Percentiles rank a stretch among this genome's conserved stretches.
Conservation (phyloP, 2,888 invertebrate species). For the Polyommatus icarus region DNA sequence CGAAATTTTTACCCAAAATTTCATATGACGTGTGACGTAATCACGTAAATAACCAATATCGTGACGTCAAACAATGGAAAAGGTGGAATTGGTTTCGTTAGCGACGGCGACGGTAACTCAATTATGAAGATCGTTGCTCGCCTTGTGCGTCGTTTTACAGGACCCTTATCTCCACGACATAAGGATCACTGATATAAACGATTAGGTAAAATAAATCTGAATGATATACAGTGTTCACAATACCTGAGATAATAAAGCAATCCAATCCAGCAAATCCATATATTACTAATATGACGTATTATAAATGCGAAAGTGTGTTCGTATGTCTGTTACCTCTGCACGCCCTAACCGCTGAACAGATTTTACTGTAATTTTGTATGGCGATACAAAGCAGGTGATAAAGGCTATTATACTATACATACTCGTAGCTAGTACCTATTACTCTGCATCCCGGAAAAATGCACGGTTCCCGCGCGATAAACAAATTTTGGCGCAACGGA, state of each 20-base stretch:
- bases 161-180: not conserved
- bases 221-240: not conserved
- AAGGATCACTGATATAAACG: not conserved
- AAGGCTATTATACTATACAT: too few relatives aligned
- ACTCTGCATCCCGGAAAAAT: too few relatives aligned
- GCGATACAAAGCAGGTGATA: too few relatives aligned
- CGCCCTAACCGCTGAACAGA: too few relatives aligned
- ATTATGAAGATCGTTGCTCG: conserved; percentile 55
- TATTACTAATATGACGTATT: too few relatives aligned
- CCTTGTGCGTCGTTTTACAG: conserved; percentile 33
- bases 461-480: too few relatives aligned
- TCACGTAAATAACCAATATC: conserved; percentile 38
- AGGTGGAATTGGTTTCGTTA: conserved; percentile 71
- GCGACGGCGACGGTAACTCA: conserved; percentile 56
- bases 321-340: too few relatives aligned
- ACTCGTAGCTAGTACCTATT: too few relatives aligned
- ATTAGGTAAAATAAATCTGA: not conserved
- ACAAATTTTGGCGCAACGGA: too few relatives aligned
- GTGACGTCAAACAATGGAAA: conserved; percentile 49
- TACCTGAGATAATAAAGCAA: not conserved
- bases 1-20: not conserved
- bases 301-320: too few relatives aligned
- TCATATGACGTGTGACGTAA: not conserved
- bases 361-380: too few relatives aligned
- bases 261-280: too few relatives aligned